These are phyloP conservation scores for Ectemnius lituratus DNA, from an alignment of 2,888 invertebrate genomes.

Conservation along the genomic window DNA sequence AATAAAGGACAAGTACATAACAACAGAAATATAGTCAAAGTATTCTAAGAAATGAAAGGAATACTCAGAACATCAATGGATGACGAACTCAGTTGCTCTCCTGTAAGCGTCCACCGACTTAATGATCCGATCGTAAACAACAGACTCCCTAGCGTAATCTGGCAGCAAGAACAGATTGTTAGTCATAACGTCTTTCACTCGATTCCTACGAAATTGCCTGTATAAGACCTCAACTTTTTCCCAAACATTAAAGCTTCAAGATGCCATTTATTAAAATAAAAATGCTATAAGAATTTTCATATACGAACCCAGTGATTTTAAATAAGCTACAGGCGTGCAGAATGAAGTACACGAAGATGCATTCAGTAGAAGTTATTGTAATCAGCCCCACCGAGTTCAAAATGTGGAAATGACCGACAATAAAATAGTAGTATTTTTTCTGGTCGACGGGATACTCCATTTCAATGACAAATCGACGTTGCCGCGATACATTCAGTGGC, in stretches of 20 bases:
- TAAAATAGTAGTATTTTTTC: not conserved
- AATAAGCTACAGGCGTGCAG: constrained; percentile 27
- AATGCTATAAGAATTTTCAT: too few relatives aligned
- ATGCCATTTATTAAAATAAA: not conserved
- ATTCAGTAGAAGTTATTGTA: not conserved
- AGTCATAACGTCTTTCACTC: too few relatives aligned
- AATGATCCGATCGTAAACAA: too few relatives aligned
- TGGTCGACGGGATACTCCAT: not conserved
- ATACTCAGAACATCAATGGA: not conserved
- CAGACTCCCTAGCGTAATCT: too few relatives aligned
- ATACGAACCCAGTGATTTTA: constrained; percentile 31
- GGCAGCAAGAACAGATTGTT: too few relatives aligned
- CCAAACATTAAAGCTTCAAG: not conserved
- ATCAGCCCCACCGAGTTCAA: not conserved
- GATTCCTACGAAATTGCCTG: not conserved
- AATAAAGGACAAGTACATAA: too few relatives aligned
- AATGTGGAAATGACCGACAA: not conserved
- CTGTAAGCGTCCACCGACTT: too few relatives aligned
- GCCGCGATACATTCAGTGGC: constrained; percentile 21
- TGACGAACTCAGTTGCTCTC: too few relatives aligned
- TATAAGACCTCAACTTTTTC: not conserved
- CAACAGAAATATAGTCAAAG: not conserved
- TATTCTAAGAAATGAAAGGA: not conserved
- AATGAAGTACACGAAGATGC: not conserved
- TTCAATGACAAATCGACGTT: not conserved